Evolutionary conservation across 2,888 invertebrate genomes (phyloP).

Genomic region (Scaptomyza flava): DNA sequence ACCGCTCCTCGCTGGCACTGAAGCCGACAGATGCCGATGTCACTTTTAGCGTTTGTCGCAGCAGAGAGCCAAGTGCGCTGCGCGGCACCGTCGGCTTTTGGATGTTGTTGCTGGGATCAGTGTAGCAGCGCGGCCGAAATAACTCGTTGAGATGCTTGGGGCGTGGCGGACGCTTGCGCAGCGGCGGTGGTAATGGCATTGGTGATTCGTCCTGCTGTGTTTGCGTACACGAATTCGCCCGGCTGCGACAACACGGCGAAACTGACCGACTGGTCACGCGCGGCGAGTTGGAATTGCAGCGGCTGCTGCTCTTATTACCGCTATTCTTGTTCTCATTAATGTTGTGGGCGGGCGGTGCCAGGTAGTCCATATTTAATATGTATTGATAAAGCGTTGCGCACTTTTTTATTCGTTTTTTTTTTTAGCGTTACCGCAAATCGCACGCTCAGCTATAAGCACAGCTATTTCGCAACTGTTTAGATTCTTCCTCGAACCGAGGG

Average conservation of each 20-base stretch:
- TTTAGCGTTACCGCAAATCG: conserved; percentile 28
- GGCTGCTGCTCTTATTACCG: conserved; percentile 3
- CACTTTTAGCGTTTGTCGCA: conserved; percentile 75
- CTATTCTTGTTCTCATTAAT: background rate
- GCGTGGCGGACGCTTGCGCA: conserved; percentile 45
- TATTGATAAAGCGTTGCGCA: background rate
- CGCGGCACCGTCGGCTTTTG: conserved; percentile 27
- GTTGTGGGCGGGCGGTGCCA: conserved; percentile 19
- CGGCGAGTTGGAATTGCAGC: background rate
- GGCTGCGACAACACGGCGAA: conserved; percentile 43
- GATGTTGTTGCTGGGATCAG: conserved; percentile 57
- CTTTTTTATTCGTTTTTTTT: background rate
- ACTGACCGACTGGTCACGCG: conserved; percentile 42
- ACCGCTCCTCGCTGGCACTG: conserved; percentile 69
- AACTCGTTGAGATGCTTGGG: conserved; percentile 57
- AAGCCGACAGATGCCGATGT: conserved; percentile 73
- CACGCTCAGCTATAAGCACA: conserved; percentile 35
- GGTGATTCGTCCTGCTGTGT: conserved; percentile 32
- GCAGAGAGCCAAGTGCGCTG: conserved; percentile 65
- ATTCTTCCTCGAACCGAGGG: conserved; percentile 7
- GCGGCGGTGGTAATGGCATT: conserved; percentile 26
- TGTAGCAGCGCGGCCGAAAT: conserved; percentile 70
- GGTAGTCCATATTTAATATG: conserved; percentile 42
- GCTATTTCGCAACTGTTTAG: conserved; percentile 28
- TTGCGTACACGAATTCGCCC: conserved; percentile 48